phyloP scores from a whole-genome alignment of 2,113 vertebrate species.

The Dasyprocta punctata region DNA sequence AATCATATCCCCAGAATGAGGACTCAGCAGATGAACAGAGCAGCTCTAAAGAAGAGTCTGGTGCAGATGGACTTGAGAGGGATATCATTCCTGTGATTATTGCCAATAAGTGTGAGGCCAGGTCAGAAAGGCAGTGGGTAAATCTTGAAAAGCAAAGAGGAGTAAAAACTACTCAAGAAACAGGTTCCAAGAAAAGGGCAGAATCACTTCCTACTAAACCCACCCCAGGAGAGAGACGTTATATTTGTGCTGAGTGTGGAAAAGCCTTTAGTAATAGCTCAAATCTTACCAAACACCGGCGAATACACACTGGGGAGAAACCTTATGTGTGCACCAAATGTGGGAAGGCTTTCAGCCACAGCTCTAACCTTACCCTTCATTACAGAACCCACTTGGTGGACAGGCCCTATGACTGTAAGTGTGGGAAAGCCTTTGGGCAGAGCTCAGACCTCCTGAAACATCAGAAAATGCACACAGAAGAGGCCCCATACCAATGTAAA shows the following conservation, averaged over 20 bases:
- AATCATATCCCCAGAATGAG: slow-evolving; percentile 52
- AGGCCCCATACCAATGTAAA: slow-evolving; percentile 79
- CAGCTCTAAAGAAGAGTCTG: slow-evolving; percentile 65
- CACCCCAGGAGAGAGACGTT: slow-evolving; percentile 82
- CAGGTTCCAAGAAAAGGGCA: slow-evolving; percentile 61
- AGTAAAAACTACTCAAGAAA: slow-evolving; percentile 58
- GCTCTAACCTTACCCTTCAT: slow-evolving; percentile 81
- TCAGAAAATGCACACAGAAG: slow-evolving; percentile 80
- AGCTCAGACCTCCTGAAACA: slow-evolving; percentile 81
- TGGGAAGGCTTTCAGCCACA: slow-evolving; percentile 81
- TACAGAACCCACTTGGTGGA: slow-evolving; percentile 82
- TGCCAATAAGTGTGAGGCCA: slow-evolving; percentile 59
- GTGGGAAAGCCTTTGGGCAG: slow-evolving; percentile 81
- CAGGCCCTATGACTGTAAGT: slow-evolving; percentile 81
- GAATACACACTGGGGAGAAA: slow-evolving; percentile 83
- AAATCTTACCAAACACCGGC: slow-evolving; percentile 79
- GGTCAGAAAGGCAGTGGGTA: slow-evolving; percentile 71
- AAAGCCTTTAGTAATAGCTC: slow-evolving; percentile 82
- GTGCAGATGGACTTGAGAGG: slow-evolving; percentile 48
- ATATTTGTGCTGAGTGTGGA: slow-evolving; percentile 81
- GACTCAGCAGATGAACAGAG: slow-evolving; percentile 58
- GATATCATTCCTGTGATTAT: slow-evolving; percentile 51
- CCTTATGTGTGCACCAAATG: slow-evolving; percentile 84
- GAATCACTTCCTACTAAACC: slow-evolving; percentile 65
- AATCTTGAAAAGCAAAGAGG: slow-evolving; percentile 65